phyloP scores from a whole-genome alignment of 2,888 invertebrate species.

The Alloplasta piceator region DNA sequence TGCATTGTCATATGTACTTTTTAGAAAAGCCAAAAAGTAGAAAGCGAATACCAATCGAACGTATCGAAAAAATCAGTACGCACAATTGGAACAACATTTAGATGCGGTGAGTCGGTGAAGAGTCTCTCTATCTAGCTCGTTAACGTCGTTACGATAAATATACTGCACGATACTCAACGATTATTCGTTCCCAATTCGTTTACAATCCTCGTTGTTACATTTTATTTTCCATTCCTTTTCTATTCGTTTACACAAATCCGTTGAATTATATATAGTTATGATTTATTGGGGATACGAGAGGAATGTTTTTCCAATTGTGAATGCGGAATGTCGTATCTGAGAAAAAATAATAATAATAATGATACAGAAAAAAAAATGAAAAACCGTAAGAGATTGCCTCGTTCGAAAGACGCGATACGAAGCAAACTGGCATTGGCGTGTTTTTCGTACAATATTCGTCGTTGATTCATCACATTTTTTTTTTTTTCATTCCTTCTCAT shows the following conservation, averaged over 20 bases:
- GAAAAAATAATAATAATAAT: conserved; percentile 14
- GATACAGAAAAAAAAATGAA: conserved; percentile 9
- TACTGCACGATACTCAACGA: conserved; percentile 80
- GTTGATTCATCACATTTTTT: conserved; percentile 20
- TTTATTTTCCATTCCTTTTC: conserved; percentile 61
- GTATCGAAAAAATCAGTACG: conserved; percentile 76
- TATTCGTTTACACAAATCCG: conserved; percentile 52
- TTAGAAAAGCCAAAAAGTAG: conserved; percentile 84
- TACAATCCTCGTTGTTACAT: conserved; percentile 45
- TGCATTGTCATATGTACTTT: conserved; percentile 81
- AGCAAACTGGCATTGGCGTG: conserved; percentile 26
- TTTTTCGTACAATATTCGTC: conserved; percentile 30
- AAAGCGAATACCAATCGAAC: conserved; percentile 79
- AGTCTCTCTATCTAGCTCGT: conserved; percentile 74
- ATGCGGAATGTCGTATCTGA: conserved; percentile 79
- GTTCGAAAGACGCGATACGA: conserved; percentile 13
- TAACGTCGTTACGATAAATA: conserved; percentile 77
- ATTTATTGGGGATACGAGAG: conserved; percentile 74
- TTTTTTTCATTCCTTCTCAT: conserved; percentile 10
- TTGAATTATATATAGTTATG: conserved; percentile 51
- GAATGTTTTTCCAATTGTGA: conserved; percentile 84
- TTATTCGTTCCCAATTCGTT: conserved; percentile 67
- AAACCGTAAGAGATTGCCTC: conserved; percentile 19
- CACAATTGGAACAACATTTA: conserved; percentile 84
- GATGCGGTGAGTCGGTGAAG: conserved; percentile 83